phyloP scores from a whole-genome alignment of 2,888 invertebrate genomes.

The Ormyrus thymus region DNA sequence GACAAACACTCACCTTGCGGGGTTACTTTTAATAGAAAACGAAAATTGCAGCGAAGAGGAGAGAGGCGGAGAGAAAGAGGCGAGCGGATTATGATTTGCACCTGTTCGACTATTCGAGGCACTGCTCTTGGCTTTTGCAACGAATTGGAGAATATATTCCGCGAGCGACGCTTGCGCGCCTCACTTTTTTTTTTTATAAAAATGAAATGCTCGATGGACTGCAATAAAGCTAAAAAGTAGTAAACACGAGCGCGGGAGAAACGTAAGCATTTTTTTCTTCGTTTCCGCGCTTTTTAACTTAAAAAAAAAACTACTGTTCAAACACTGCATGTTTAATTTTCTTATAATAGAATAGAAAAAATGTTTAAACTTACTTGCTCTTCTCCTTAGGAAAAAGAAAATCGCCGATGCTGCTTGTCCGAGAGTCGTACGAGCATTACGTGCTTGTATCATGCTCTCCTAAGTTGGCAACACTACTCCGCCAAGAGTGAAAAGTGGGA shows the following conservation, averaged over 20 bases:
- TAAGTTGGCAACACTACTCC: constrained; percentile 50
- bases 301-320: too few relatives aligned
- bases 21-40: constrained; percentile 31
- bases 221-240: constrained; percentile 40
- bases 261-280: constrained; percentile 36
- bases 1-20: constrained; percentile 21
- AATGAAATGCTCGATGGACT: constrained; percentile 6
- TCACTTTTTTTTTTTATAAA: constrained; percentile 25
- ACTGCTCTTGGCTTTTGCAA: constrained; percentile 3
- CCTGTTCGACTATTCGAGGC: constrained; percentile 13
- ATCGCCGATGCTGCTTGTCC: constrained; percentile 34
- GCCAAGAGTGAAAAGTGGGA: neutral
- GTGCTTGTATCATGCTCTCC: neutral
- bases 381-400: constrained; percentile 17
- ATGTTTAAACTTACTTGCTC: constrained; percentile 42
- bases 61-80: neutral
- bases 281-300: too few relatives aligned
- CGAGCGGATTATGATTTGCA: neutral
- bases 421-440: neutral
- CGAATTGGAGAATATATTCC: neutral
- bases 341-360: constrained; percentile 3
- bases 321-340: neutral
- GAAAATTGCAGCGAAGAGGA: constrained; percentile 9
- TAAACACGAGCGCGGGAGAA: constrained; percentile 52
- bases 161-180: constrained; percentile 40